phyloP scores from a whole-genome alignment of 2,113 vertebrate species.

The Dicentrarchus labrax region DNA sequence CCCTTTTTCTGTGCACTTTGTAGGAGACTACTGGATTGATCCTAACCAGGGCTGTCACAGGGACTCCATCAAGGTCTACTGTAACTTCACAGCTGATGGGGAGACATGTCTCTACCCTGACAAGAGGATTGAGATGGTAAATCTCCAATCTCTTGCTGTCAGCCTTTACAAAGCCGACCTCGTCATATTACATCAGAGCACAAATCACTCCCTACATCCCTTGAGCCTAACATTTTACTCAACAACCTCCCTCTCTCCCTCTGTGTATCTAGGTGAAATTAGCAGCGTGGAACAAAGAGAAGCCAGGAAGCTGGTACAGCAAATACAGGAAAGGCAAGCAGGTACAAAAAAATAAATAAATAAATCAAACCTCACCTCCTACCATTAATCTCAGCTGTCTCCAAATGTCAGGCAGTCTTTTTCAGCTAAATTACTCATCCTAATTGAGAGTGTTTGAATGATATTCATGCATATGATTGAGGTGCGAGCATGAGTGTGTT shows the following conservation, averaged over 20 bases:
- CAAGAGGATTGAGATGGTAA: constrained; percentile 89
- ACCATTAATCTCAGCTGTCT: constrained; percentile 44
- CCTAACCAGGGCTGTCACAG: constrained; percentile 93
- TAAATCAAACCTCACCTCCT: constrained; percentile 3
- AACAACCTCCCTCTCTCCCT: constrained; percentile 5
- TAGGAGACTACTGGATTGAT: constrained; percentile 97
- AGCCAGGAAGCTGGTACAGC: constrained; percentile 93
- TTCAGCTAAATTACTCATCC: constrained; percentile 36
- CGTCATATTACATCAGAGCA: constrained; percentile 44
- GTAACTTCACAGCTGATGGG: constrained; percentile 94
- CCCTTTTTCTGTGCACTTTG: constrained; percentile 28
- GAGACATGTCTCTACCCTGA: constrained; percentile 94
- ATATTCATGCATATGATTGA: constrained; percentile 25
- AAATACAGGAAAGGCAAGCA: constrained; percentile 90
- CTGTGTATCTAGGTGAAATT: constrained; percentile 87
- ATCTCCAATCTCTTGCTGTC: constrained; percentile 58
- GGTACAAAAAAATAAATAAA: constrained; percentile 78
- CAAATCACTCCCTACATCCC: constrained; percentile 48
- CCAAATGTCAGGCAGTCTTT: constrained; percentile 27
- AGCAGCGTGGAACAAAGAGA: constrained; percentile 92
- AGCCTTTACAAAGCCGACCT: constrained; percentile 48
- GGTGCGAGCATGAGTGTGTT: background rate
- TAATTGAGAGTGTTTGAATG: constrained; percentile 20
- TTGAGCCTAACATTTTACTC: constrained; percentile 30
- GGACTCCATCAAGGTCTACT: constrained; percentile 92